Evolutionary conservation across 2,888 invertebrate species (phyloP).

Genomic region (Chymomyza caudatula): DNA sequence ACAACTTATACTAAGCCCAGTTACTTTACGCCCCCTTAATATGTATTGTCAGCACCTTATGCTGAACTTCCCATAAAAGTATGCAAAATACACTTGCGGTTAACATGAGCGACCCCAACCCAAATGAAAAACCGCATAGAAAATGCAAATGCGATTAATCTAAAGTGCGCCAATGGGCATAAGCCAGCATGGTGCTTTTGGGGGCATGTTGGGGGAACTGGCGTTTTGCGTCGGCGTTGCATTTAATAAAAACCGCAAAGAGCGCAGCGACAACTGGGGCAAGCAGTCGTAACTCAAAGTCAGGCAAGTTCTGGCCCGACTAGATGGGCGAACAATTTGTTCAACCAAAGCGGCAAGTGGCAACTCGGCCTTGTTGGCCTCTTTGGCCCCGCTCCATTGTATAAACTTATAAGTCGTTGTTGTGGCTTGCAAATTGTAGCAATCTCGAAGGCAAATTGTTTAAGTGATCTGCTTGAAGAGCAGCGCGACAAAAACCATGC

Average conservation of each 20-base stretch:
- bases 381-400: background rate
- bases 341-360: background rate
- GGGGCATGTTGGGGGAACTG: background rate
- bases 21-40: background rate
- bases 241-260: conserved; percentile 31
- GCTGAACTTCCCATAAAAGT: background rate
- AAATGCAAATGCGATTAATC: conserved; percentile 28
- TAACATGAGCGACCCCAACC: background rate
- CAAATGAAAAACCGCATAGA: conserved; percentile 1
- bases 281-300: conserved; percentile 16
- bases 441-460: conserved; percentile 39
- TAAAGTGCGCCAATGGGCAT: conserved; percentile 9
- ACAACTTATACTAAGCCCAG: background rate
- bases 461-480: conserved; percentile 4
- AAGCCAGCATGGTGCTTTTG: too few species aligned
- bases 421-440: conserved; percentile 54
- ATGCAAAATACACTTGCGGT: conserved; percentile 18
- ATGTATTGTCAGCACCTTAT: background rate
- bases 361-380: background rate
- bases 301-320: conserved; percentile 3
- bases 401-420: conserved; percentile 8
- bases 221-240: conserved; percentile 5
- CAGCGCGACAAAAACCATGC: conserved; percentile 33
- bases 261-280: conserved; percentile 13
- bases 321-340: background rate